Percentiles rank a stretch among this genome's conserved stretches.
Conservation (phyloP, 2,113 vertebrate genomes). For the Thunnus maccoyii region DNA sequence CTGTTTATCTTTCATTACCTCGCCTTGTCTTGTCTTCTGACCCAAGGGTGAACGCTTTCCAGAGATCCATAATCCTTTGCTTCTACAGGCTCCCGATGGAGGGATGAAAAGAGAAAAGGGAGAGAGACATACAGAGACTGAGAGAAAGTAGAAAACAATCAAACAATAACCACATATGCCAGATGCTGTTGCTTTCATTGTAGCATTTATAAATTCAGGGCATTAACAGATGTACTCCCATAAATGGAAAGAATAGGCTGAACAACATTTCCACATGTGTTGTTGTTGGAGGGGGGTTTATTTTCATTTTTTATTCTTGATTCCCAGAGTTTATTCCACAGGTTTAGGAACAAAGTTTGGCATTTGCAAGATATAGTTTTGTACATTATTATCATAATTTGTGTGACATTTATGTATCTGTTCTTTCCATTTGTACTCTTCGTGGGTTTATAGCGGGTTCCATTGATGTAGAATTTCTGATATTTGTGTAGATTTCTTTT, state of each 20-base stretch:
- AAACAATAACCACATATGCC: constrained; percentile 80
- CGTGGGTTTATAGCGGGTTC: constrained; percentile 14
- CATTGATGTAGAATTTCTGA: background rate
- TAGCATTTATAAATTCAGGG: constrained; percentile 66
- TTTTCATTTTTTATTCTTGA: constrained; percentile 44
- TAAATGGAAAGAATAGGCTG: constrained; percentile 45
- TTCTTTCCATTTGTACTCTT: constrained; percentile 12
- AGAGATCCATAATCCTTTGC: constrained; percentile 84
- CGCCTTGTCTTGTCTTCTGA: constrained; percentile 87
- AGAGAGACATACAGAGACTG: constrained; percentile 73
- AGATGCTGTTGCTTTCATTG: constrained; percentile 79
- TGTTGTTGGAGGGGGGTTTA: background rate
- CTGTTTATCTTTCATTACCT: constrained; percentile 90
- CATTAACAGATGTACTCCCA: constrained; percentile 57
- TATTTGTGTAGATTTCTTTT: background rate
- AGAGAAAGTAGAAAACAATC: constrained; percentile 80
- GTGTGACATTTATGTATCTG: background rate
- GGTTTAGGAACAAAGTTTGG: constrained; percentile 42
- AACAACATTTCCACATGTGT: constrained; percentile 18
- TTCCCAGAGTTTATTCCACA: constrained; percentile 22
- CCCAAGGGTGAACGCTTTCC: constrained; percentile 84
- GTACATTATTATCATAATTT: background rate
- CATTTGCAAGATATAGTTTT: constrained; percentile 8
- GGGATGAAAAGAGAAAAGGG: constrained; percentile 77
- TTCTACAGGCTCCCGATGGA: constrained; percentile 81